phyloP scores from a whole-genome alignment of 1,140 invertebrate genomes.

The Ylistrum balloti region DNA sequence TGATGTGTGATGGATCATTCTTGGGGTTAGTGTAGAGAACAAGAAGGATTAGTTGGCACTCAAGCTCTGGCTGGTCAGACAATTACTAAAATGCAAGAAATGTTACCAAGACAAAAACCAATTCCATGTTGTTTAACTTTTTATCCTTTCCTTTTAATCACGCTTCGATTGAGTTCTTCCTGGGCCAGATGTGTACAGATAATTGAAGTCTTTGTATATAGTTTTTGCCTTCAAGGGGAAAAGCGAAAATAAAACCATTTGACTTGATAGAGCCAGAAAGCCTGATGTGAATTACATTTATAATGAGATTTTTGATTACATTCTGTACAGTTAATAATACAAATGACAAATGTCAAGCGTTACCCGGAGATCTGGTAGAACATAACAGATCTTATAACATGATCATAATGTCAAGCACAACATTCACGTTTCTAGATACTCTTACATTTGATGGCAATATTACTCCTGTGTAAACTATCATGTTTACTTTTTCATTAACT shows the following conservation, averaged over 20 bases:
- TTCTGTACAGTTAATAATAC: slow-evolving; percentile 28
- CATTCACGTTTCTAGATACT: too few species aligned
- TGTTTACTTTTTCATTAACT: background rate
- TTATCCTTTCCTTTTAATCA: slow-evolving; percentile 36
- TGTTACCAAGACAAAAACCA: background rate
- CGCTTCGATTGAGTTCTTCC: background rate
- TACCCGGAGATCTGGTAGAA: background rate
- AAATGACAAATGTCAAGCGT: slow-evolving; percentile 25
- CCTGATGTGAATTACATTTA: slow-evolving; percentile 18
- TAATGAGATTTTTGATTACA: slow-evolving; percentile 40
- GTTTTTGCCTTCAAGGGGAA: background rate
- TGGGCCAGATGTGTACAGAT: background rate
- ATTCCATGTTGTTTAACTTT: slow-evolving; percentile 36
- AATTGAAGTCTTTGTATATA: slow-evolving; percentile 26
- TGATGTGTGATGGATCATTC: background rate
- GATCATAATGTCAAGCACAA: background rate
- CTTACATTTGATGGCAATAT: too few species aligned
- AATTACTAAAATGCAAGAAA: background rate
- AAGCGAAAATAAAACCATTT: background rate
- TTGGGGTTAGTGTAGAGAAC: background rate
- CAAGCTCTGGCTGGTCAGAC: background rate
- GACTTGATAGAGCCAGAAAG: slow-evolving; percentile 9
- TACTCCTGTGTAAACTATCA: background rate
- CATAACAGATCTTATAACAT: background rate
- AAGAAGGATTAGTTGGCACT: background rate